phyloP scores from a whole-genome alignment of 53 echinoderm and acorn worm species.

The Actinopyga echinites region DNA sequence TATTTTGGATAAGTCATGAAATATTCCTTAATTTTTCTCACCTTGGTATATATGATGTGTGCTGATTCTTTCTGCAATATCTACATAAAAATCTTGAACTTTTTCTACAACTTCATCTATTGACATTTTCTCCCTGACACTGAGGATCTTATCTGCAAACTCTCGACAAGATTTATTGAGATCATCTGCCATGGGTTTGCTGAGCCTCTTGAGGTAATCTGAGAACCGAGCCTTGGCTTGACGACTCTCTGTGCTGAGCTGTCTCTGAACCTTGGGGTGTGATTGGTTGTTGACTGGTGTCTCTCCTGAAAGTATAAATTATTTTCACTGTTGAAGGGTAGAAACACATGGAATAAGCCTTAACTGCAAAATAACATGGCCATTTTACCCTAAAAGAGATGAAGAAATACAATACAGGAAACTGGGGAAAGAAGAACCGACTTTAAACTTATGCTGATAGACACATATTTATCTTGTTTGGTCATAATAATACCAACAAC shows the following conservation, averaged over 20 bases:
- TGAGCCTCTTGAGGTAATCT: slow-evolving; percentile 83
- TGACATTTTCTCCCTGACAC: slow-evolving; percentile 28
- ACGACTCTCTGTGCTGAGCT: slow-evolving; percentile 89
- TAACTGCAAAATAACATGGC: too few species aligned
- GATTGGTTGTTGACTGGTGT: not conserved
- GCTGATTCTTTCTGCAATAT: slow-evolving; percentile 68
- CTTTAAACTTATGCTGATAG: too few species aligned
- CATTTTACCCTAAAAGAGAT: too few species aligned
- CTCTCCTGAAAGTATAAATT: too few species aligned
- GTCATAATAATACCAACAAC: too few species aligned
- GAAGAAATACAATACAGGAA: too few species aligned
- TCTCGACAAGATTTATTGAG: slow-evolving; percentile 73
- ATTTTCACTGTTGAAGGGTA: too few species aligned
- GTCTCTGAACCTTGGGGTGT: slow-evolving; percentile 53
- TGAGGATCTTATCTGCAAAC: slow-evolving; percentile 70
- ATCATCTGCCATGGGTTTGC: slow-evolving; percentile 74
- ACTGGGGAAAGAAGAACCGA: too few species aligned
- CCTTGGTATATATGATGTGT: slow-evolving; percentile 77
- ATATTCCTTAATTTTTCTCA: slow-evolving; percentile 10
- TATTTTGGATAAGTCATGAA: too few species aligned
- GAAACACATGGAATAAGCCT: too few species aligned
- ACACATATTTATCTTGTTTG: too few species aligned
- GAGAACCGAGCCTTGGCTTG: slow-evolving; percentile 74
- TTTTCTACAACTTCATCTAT: slow-evolving; percentile 85
- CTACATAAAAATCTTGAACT: slow-evolving; percentile 92